A percentile compares a stretch with the other conserved stretches of the same genome.
Evolutionary conservation across 2,797 vertebrate species (phyloP).

Genomic region (Catostomus latipinnis): DNA sequence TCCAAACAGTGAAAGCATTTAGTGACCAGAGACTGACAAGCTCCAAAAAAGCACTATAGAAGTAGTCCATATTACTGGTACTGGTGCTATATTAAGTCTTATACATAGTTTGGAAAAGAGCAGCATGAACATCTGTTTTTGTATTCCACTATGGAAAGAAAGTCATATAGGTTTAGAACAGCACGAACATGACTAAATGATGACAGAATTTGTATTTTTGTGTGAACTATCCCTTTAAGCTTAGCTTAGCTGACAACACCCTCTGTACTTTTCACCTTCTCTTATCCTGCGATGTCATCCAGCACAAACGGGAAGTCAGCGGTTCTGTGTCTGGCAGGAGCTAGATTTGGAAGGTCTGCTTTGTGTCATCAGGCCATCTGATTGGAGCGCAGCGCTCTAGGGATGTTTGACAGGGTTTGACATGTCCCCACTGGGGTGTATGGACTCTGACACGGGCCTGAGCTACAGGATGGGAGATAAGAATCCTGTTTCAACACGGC

Average conservation of each 20-base stretch:
- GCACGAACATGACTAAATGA: too few relatives aligned
- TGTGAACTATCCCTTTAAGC: background rate
- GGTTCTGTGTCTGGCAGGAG: conserved; percentile 15
- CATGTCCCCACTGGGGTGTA: conserved; percentile 37
- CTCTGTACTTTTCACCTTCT: background rate
- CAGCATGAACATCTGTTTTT: too few relatives aligned
- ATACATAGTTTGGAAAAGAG: too few relatives aligned
- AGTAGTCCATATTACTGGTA: too few relatives aligned
- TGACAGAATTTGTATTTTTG: background rate
- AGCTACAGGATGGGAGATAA: conserved; percentile 65
- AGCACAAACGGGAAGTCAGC: conserved; percentile 19
- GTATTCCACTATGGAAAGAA: too few relatives aligned
- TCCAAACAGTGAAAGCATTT: too few relatives aligned
- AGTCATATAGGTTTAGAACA: too few relatives aligned
- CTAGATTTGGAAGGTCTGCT: conserved; percentile 18
- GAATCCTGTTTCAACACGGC: conserved; percentile 52
- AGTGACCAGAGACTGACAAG: too few relatives aligned
- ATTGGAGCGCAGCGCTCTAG: conserved; percentile 53
- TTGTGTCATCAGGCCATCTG: conserved; percentile 53
- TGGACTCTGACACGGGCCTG: conserved; percentile 59
- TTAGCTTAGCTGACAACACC: background rate
- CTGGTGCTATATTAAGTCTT: too few relatives aligned
- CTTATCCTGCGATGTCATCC: background rate
- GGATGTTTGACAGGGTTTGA: conserved; percentile 60
- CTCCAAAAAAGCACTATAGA: too few relatives aligned